Conservation (phyloP, 1,140 invertebrate genomes). For the Lucilia cuprina region DNA sequence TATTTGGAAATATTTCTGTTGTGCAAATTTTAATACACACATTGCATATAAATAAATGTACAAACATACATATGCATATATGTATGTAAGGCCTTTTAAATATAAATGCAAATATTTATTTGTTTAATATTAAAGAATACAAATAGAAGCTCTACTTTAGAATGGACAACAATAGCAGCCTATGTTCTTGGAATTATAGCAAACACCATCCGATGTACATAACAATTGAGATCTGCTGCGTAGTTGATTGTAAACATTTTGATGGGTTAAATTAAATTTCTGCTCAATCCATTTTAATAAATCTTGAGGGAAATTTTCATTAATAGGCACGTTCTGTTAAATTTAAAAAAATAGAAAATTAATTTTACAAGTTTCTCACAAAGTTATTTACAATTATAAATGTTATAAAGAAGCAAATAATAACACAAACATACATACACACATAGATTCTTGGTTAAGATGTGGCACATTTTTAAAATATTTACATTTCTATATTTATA, state of each 20-base stretch:
- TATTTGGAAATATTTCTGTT: too few species aligned
- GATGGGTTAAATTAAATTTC: slow-evolving; percentile 15
- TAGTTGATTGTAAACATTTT: slow-evolving; percentile 11
- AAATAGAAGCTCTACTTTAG: background rate
- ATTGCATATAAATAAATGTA: too few species aligned
- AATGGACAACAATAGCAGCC: slow-evolving; percentile 32
- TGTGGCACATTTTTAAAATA: too few species aligned
- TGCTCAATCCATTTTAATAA: slow-evolving; percentile 14
- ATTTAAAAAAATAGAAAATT: slow-evolving; percentile 14
- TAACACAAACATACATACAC: too few species aligned
- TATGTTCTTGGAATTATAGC: background rate
- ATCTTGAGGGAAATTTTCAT: background rate
- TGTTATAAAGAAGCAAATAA: background rate
- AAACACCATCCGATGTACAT: slow-evolving; percentile 8
- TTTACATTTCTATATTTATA: background rate
- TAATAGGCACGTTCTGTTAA: slow-evolving; percentile 23
- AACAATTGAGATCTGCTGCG: background rate
- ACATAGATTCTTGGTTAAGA: too few species aligned
- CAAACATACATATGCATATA: too few species aligned
- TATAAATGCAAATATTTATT: too few species aligned
- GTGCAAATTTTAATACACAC: too few species aligned
- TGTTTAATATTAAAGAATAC: too few species aligned
- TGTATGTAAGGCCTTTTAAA: too few species aligned
- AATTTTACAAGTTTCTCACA: background rate
- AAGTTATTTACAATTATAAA: background rate